Conservation (phyloP, 2,888 invertebrate genomes). For the Amorpha juglandis region DNA sequence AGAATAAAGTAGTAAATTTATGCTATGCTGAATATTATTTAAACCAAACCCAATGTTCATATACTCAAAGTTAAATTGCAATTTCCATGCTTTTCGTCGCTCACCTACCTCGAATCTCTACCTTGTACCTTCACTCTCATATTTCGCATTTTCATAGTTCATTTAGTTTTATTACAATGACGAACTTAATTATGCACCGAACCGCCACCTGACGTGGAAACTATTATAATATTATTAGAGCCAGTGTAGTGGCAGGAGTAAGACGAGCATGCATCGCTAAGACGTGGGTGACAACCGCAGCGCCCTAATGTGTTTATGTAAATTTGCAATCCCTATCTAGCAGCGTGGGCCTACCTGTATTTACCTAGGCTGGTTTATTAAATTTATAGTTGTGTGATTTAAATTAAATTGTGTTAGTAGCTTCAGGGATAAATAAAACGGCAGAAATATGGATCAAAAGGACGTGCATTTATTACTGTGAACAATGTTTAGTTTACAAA, state of each 20-base stretch:
- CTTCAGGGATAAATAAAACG: too few species aligned
- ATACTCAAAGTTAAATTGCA: not conserved
- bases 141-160: slow-evolving; percentile 25
- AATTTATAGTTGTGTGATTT: not conserved
- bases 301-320: slow-evolving; percentile 58
- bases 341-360: slow-evolving; percentile 23
- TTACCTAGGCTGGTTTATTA: not conserved
- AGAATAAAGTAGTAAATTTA: too few species aligned
- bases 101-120: not conserved
- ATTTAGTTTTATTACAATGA: slow-evolving; percentile 31
- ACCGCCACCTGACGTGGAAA: slow-evolving; percentile 51
- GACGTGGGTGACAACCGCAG: slow-evolving; percentile 47
- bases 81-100: not conserved
- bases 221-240: slow-evolving; percentile 54
- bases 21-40: too few species aligned
- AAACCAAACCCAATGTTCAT: not conserved
- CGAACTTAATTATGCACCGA: slow-evolving; percentile 49
- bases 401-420: not conserved
- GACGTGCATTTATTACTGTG: too few species aligned
- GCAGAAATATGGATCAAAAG: too few species aligned
- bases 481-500: too few species aligned
- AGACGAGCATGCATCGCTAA: slow-evolving; percentile 35
- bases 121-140: not conserved
- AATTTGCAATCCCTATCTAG: slow-evolving; percentile 43
- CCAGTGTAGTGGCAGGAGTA: slow-evolving; percentile 32